These are phyloP conservation scores for Drosophila neonasuta DNA, from an alignment of 2,888 invertebrate species.

Conservation along the genomic window DNA sequence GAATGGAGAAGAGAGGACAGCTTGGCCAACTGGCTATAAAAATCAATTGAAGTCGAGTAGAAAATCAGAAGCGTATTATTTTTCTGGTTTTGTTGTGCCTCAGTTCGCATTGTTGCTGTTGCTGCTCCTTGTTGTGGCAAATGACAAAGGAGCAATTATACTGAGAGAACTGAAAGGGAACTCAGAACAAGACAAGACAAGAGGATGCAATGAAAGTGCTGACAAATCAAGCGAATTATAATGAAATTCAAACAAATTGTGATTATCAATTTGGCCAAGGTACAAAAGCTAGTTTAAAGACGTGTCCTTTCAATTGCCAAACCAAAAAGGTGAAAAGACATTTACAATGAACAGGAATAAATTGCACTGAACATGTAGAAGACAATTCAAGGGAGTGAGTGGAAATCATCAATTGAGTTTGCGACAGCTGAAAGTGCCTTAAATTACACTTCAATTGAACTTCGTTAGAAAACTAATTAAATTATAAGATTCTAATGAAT, in stretches of 20 bases:
- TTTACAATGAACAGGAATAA: conserved; percentile 25
- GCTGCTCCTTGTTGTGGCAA: conserved; percentile 58
- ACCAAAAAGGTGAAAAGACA: conserved; percentile 15
- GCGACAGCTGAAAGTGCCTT: not conserved
- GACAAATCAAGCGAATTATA: conserved; percentile 61
- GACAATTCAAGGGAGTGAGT: conserved; percentile 30
- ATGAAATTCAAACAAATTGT: conserved; percentile 59
- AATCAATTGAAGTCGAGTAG: conserved; percentile 75
- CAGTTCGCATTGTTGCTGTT: conserved; percentile 18
- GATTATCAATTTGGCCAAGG: conserved; percentile 57
- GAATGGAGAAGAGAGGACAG: conserved; percentile 25
- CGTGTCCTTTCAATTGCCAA: not conserved
- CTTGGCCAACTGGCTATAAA: conserved; percentile 54
- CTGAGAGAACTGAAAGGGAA: conserved; percentile 27
- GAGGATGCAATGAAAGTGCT: conserved; percentile 44
- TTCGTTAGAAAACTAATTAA: not conserved
- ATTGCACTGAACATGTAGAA: conserved; percentile 32
- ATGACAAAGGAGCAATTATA: conserved; percentile 74
- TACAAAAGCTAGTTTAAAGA: conserved; percentile 20
- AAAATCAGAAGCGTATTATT: conserved; percentile 72
- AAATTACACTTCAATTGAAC: not conserved
- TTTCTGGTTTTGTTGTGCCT: conserved; percentile 31
- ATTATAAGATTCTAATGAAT: not conserved
- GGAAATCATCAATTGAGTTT: not conserved
- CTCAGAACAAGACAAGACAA: conserved; percentile 8